These are phyloP conservation scores for Helicoverpa armigera DNA, from an alignment of 1,140 invertebrate genomes.

Conservation along the genomic window DNA sequence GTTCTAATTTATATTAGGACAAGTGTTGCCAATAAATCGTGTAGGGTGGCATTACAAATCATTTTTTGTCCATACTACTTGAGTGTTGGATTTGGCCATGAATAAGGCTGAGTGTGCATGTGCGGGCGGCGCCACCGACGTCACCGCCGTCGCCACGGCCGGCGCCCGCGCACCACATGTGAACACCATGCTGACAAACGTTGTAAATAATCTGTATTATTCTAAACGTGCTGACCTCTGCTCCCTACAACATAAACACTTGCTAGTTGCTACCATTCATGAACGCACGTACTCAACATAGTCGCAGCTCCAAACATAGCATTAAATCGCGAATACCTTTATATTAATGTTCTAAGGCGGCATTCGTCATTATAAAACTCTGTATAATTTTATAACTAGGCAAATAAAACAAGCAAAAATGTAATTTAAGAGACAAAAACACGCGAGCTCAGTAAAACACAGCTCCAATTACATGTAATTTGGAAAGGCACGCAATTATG, in stretches of 20 bases:
- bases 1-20: conserved; percentile 33
- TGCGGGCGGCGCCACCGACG: conserved; percentile 57
- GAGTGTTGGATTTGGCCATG: conserved; percentile 29
- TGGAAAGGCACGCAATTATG: conserved; percentile 69
- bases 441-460: conserved; percentile 51
- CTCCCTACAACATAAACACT: conserved; percentile 33
- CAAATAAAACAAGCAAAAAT: conserved; percentile 45
- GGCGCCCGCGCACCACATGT: conserved; percentile 71
- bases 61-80: conserved; percentile 38
- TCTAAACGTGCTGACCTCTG: conserved; percentile 61
- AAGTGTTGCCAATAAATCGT: conserved; percentile 45
- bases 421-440: conserved; percentile 53
- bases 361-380: conserved; percentile 24
- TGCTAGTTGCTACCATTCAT: conserved; percentile 31
- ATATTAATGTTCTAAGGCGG: not conserved
- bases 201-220: conserved; percentile 64
- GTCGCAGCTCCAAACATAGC: not conserved
- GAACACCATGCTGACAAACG: conserved; percentile 63
- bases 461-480: conserved; percentile 70
- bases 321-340: not conserved
- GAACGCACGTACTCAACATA: conserved; percentile 19
- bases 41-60: not conserved
- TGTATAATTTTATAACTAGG: conserved; percentile 43
- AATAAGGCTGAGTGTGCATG: conserved; percentile 67
- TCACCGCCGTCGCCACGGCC: conserved; percentile 41